These are phyloP conservation scores for Spialia ferax DNA, from an alignment of 2,888 invertebrate species.

Conservation along the genomic window DNA sequence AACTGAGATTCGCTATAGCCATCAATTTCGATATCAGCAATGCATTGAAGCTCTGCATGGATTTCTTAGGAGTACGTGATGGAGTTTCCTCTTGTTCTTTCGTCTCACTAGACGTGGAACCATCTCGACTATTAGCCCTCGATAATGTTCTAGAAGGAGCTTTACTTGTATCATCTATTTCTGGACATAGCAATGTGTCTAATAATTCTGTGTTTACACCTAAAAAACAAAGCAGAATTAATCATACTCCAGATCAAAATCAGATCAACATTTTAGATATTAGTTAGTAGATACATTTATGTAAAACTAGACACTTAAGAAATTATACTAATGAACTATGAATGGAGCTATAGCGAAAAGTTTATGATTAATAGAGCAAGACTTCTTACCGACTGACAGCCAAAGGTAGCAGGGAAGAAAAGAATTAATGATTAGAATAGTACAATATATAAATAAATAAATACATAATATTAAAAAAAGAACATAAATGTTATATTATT, in stretches of 20 bases:
- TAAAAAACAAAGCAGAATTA: slow-evolving; percentile 60
- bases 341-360: slow-evolving; percentile 14
- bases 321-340: background rate
- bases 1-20: slow-evolving; percentile 93
- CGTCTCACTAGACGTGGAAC: slow-evolving; percentile 56
- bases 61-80: slow-evolving; percentile 54
- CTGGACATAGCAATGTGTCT: slow-evolving; percentile 92
- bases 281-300: background rate
- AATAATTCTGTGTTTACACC: slow-evolving; percentile 94
- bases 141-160: slow-evolving; percentile 42
- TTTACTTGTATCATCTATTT: slow-evolving; percentile 58
- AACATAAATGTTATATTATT: background rate
- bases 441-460: slow-evolving; percentile 34
- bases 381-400: slow-evolving; percentile 73
- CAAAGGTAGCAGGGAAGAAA: slow-evolving; percentile 51
- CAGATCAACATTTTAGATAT: background rate
- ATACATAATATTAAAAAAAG: slow-evolving; percentile 12
- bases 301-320: slow-evolving; percentile 2
- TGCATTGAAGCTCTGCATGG: slow-evolving; percentile 91
- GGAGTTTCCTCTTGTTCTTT: slow-evolving; percentile 54
- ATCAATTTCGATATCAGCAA: slow-evolving; percentile 94
- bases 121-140: slow-evolving; percentile 43
- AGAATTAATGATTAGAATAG: slow-evolving; percentile 53
- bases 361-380: slow-evolving; percentile 3
- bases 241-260: background rate